Percentiles rank a stretch among this genome's conserved stretches.
Evolutionary conservation across 2,113 vertebrate genomes (phyloP).

Genomic region (Heliornis fulica): DNA sequence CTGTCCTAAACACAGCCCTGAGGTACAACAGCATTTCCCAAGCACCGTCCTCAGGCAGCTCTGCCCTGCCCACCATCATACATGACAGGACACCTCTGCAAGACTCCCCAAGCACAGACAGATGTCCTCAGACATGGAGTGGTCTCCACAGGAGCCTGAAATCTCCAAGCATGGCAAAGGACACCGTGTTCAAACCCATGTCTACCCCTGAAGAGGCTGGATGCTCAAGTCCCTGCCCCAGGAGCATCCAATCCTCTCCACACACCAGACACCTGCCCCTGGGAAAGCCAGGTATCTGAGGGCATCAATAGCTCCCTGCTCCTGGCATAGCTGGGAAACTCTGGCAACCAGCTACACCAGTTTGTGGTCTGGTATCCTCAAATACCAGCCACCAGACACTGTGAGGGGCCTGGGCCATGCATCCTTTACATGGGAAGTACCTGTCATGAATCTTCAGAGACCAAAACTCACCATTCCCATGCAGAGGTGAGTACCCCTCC

Average conservation of each 20-base stretch:
- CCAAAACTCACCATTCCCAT: accelerated
- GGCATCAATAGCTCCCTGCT: not conserved
- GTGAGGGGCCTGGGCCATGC: not conserved
- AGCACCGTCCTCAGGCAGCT: not conserved
- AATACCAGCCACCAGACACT: not conserved
- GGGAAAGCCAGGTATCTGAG: not conserved
- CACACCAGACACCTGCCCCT: not conserved
- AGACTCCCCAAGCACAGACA: not conserved
- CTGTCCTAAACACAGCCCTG: not conserved
- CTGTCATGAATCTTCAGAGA: not conserved
- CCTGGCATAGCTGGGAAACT: not conserved
- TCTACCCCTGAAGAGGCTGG: not conserved
- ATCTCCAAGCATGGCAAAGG: accelerated
- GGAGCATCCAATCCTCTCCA: not conserved
- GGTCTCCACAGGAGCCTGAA: not conserved
- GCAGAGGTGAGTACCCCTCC: not conserved
- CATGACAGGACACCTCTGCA: not conserved
- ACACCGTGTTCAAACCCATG: accelerated
- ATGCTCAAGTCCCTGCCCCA: not conserved
- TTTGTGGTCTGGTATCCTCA: not conserved
- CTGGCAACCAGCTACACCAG: not conserved
- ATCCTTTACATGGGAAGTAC: not conserved
- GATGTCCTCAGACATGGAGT: not conserved
- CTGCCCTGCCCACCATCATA: not conserved
- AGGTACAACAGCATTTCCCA: not conserved